Evolutionary conservation across 2,113 vertebrate genomes (phyloP), one percentile per base, ranked within the genome.

Genomic region (Phrynocephalus versicolor): DNA sequence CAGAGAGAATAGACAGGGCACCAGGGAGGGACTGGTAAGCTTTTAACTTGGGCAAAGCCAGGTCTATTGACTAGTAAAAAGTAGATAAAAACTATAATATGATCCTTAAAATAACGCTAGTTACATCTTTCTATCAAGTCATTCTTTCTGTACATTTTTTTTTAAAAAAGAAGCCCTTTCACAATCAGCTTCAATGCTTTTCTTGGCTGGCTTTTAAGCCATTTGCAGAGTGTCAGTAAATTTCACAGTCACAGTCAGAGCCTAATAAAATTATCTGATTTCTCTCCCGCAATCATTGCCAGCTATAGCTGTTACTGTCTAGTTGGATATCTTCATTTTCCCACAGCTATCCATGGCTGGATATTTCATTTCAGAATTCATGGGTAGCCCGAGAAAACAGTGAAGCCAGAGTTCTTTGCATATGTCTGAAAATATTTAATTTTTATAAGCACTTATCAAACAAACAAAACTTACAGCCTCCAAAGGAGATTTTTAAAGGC

Each of bases 61-160:
- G 45, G 45, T 51, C 45, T 51, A 51, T 51, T 51, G 45, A 51
- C 45, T 10, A 51, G 5, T 51, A 51, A 51, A 51, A 51, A 10
- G 45, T 6, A 10, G 45, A 5, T 6, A 10, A 51, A 51, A 51
- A 51, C 45, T 10, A 51, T 51, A 51, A 51, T 51, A 51, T 51
- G 45, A 51, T 51, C 10, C 45, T 51, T 51, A 51, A 51, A 51
- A 51, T 51, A 51, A 51, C 5, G 45, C 5, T 51, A 51, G 45
- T 51, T n/a, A n/a, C n/a, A n/a, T n/a, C n/a, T n/a, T 3, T 65
- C 37, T 62, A 30, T 41, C 6, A 39, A 27, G 27, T 64, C 57
- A 41, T 89, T 33, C 55, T 35, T 87, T 79, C 86, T 64, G 89
- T 92, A 91, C 89, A 80, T 92, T 94, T 86, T 88, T 79, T 27